Evolutionary conservation across 2,888 invertebrate genomes (phyloP), one percentile per base, ranked within the genome.

Genomic region (Drymonia ruficornis): DNA sequence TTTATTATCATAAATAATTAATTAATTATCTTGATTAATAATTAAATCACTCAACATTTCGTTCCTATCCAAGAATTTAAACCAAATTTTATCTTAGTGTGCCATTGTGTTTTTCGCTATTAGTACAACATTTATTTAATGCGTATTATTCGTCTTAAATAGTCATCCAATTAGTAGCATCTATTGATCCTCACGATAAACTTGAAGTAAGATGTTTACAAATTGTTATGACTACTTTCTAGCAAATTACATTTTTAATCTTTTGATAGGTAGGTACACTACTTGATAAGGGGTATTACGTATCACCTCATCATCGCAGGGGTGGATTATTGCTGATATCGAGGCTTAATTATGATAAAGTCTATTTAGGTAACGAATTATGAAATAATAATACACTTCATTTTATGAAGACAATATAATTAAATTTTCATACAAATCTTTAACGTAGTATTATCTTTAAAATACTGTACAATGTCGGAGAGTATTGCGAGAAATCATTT

Each of bases 341-440:
- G 1, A 12, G 4, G 16, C 9, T 3, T 34, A 34, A 47, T 34
- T 31, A 47, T 18, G 46, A 46, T 46, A 46, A 44, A 44, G 16
- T 8, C 15, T 40, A 15, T n/a, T 15, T 42, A 36, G 5, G 13
- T 36, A 36, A 36, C 36, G 2, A 56, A 58, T 55, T 57, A 49
- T 53, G n/a, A 76, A 80, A 81, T 80, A 82, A 84, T 73, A 82
- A 83, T 61, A 81, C 85, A 80, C 76, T 55, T 74, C 56, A 73
- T 81, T 88, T 90, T 91, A 91, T 87, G 91, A 91, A 92, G 91
- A 91, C 91, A 91, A 91, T 92, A 94, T 94, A 94, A 93, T 94
- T 92, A 90, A 94, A 94, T 95, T 95, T 95, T 95, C 95, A 95
- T 95, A 95, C 95, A 95, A 95, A 95, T 95, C 90, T 95, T 95